Base-by-base conservation (phyloP, 1,140 invertebrate species). In the Diorhabda elongata region DNA sequence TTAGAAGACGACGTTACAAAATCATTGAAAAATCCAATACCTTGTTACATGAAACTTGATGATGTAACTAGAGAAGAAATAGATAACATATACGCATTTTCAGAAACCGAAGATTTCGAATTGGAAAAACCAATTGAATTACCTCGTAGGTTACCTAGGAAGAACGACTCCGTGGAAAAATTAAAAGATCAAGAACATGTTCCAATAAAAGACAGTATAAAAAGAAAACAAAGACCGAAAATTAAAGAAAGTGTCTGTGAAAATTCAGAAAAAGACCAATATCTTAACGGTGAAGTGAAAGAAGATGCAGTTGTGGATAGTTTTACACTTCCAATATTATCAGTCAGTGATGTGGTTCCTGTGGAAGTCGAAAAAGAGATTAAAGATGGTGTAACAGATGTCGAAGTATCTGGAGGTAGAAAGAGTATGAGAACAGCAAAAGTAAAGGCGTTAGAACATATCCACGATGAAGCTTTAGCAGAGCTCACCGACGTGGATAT, bases 401-500 rank as follows among this genome's bases (percentile, higher is more conserved):
- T 44, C 44, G 44, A 66, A 11, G 58, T 43, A 6, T 5, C n/a
- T 11, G 67, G 26, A 11, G 56, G 60, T 43, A 71, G 43, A 52
- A 65, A 42, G 58, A 44, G 47, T 42, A 69, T 64, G 56, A 64
- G 69, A 56, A 65, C 43, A 62, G 66, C 71, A n/a, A 76, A 74
- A 68, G 59, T 62, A 4, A 73, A 74, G 69, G 70, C 66, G 3
- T 52, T 70, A 59, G 71, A 74, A 64, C 63, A 69, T 58, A 74
- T 74, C 6, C 63, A 69, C 11, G 73, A 70, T 52, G 69, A 72
- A 26, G 68, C 67, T 4, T 42, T 66, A 4, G 63, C 61, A 4
- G 64, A 72, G 6, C 64, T 66, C 11, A 56, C 57, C 5, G 61
- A 66, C 5, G 62, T 7, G 5, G 45, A 68, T 44, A 61, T 26